Evolutionary conservation across 2,797 vertebrate species (phyloP), one percentile per base, ranked within the genome.

Genomic region (Dermochelys coriacea): DNA sequence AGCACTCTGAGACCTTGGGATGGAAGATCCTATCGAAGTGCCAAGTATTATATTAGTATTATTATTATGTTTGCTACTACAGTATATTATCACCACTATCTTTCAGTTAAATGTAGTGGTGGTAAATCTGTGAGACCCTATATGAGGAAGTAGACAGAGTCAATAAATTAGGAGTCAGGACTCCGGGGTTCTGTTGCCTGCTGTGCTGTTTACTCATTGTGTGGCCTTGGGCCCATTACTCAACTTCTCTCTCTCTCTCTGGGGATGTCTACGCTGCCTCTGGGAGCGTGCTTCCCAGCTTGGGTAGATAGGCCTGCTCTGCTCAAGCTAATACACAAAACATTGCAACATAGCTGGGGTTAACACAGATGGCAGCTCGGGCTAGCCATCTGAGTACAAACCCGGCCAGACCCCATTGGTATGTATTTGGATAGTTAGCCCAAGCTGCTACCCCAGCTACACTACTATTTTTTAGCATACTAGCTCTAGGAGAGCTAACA

Each of bases 211-310:
- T 59, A 83, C 79, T 83, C 71, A 51, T 47, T 89, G 71, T 27
- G 5, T 87, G n/a, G 47, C 34, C 21, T 92, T 7, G 86, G 84
- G 6, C 80, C 41, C 50, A 77, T 71, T 78, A 77, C 82, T 91
- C 80, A 0, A 0, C 77, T 54, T 54, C 52, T 18, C 52, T 84
- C 34, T 80, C 49, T 50, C 64, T 55, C 4, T 50, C 49, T 15
- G 12, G 31, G 31, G 5, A 18, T 61, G 59, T 34, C 59, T 34
- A 34, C 59, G 12, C 59, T 34, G 31, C 29, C 15, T 15, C 31
- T 61, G 59, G 59, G 14, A 16, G 15, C 29, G 6, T 18, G 59
- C 29, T 34, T 61, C 59, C 15, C 59, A 18, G 15, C 31, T n/a
- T 61, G 14, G 57, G 59, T 16, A 15, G 31, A 8, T 61, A 61